A percentile compares a stretch with the other conserved stretches of the same genome.
Conservation (phyloP, 2,888 invertebrate species). For the Colostygia pectinataria region DNA sequence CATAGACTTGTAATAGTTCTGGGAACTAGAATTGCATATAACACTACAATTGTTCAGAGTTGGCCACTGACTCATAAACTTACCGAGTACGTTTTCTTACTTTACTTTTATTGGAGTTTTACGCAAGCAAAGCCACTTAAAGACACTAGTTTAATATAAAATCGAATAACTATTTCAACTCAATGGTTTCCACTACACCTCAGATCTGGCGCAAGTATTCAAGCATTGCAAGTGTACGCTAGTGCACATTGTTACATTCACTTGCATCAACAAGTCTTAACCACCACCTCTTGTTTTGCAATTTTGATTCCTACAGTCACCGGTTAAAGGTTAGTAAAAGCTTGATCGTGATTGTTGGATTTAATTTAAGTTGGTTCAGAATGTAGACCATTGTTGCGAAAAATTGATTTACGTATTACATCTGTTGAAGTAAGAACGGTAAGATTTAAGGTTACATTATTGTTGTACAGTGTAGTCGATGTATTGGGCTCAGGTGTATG, state of each 20-base stretch:
- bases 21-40: too few relatives aligned
- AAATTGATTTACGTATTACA: constrained; percentile 80
- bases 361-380: constrained; percentile 32
- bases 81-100: too few relatives aligned
- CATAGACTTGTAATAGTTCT: too few relatives aligned
- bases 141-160: too few relatives aligned
- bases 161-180: constrained; percentile 32
- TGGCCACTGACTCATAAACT: too few relatives aligned
- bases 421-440: constrained; percentile 58
- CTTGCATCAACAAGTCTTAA: constrained; percentile 30
- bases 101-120: too few relatives aligned
- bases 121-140: too few relatives aligned
- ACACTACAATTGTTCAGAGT: too few relatives aligned
- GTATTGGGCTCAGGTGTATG: constrained; percentile 42
- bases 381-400: constrained; percentile 70
- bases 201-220: constrained; percentile 72
- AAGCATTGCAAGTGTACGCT: constrained; percentile 65
- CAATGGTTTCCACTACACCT: constrained; percentile 59
- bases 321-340: constrained; percentile 30
- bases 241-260: constrained; percentile 70
- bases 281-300: constrained; percentile 8
- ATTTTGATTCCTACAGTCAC: constrained; percentile 31
- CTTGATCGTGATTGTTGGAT: constrained; percentile 1
- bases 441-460: constrained; percentile 54
- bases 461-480: constrained; percentile 47